Base-by-base conservation (phyloP, 1,140 invertebrate genomes). In the Macrobrachium rosenbergii region DNA sequence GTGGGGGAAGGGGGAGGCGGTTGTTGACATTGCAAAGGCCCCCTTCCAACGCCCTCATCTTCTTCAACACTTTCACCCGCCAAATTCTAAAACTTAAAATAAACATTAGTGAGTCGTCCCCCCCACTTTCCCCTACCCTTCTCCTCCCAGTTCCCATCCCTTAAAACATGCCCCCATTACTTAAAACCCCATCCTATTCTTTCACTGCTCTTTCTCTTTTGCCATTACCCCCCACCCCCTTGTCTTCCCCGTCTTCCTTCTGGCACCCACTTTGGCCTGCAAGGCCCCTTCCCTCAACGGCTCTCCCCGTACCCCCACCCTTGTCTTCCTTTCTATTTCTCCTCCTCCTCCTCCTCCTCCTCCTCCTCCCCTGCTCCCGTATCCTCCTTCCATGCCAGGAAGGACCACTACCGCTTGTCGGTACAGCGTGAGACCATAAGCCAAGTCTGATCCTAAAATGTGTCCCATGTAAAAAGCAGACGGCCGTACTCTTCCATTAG, bases 401-500 rank as follows among this genome's bases (percentile, higher is more conserved):
- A 73, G 72, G 23, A 62, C 43, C 23, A 60, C 64, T 76, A 80
- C 8, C 85, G 85, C 85, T 87, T 87, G 85, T 87, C 85, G 37
- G 78, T 75, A 82, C 67, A 43, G 77, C 63, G 23, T 60, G 67
- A 80, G 79, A 87, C 85, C 78, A 87, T 87, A 87, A 87, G 85
- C 85, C 69, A 87, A 87, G 85, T 82, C 85, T 87, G 85, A 87
- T 87, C 85, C 85, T 87, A 87, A 87, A 87, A 87, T 87, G 85
- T 87, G 67, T 87, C 69, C 37, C 79, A 62, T 87, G 85, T 87
- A 87, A 87, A 87, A 87, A 87, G 85, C 78, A 73, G 78, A 81
- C 23, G 78, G 63, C 85, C 78, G 78, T 87, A 87, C 85, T 87
- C 85, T 87, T 87, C 85, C 85, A 87, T 87, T 87, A 87, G 85